These are phyloP conservation scores for Gambusia yucatana DNA, from an alignment of 2,797 vertebrate species.

Conservation along the genomic window DNA sequence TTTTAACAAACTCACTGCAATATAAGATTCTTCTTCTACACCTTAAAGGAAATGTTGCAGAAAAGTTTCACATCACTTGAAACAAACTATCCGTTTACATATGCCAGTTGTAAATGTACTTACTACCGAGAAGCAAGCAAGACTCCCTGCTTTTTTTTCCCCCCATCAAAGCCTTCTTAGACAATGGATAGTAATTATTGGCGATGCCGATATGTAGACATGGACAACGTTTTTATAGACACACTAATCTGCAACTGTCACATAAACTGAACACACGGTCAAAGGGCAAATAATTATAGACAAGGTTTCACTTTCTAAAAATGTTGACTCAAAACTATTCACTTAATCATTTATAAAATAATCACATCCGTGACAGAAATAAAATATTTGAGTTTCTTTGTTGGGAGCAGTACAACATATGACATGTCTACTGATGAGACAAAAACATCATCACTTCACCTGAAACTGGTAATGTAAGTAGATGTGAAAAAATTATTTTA, in stretches of 20 bases:
- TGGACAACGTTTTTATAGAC: neutral
- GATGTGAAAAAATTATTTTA: neutral
- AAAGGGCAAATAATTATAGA: conserved; percentile 16
- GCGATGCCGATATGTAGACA: conserved; percentile 28
- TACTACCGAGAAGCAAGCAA: neutral
- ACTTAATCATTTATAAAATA: neutral
- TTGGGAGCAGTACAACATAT: neutral
- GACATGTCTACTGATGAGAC: too few relatives aligned
- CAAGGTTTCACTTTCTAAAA: conserved; percentile 1
- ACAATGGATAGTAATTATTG: neutral
- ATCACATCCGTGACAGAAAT: neutral
- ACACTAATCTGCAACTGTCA: conserved; percentile 21
- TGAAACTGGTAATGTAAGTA: neutral
- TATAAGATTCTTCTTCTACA: neutral
- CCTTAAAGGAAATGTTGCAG: neutral
- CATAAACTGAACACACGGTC: conserved; percentile 11
- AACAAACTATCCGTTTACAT: neutral
- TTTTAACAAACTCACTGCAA: neutral
- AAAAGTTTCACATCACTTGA: neutral
- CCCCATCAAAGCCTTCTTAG: neutral
- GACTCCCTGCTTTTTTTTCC: neutral
- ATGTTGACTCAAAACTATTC: neutral
- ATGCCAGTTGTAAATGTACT: neutral
- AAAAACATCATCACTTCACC: neutral
- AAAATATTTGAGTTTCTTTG: neutral